Evolutionary conservation across 2,888 invertebrate genomes (phyloP).

Genomic region (Caenorhabditis sulstoni): DNA sequence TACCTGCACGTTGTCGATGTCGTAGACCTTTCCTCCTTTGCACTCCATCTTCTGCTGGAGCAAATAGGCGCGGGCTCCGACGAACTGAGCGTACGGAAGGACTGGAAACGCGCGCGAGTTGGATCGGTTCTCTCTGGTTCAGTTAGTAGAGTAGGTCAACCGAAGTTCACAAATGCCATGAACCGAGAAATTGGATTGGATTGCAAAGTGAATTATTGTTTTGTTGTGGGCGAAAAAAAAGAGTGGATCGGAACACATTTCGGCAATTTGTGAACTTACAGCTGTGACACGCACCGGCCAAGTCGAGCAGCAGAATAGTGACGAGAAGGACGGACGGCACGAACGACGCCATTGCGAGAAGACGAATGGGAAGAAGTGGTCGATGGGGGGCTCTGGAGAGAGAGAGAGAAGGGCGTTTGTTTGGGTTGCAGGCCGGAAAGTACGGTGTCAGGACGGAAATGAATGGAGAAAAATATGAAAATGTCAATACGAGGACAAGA

Average conservation of each 20-base stretch:
- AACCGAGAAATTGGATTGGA: slow-evolving; percentile 30
- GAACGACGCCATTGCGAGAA: slow-evolving; percentile 16
- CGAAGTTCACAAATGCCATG: slow-evolving; percentile 54
- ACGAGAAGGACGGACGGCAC: slow-evolving; percentile 34
- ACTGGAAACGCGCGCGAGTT: slow-evolving; percentile 57
- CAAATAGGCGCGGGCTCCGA: slow-evolving; percentile 74
- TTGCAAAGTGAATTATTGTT: background rate
- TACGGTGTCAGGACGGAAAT: slow-evolving; percentile 38
- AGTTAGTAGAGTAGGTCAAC: slow-evolving; percentile 25
- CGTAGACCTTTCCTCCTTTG: slow-evolving; percentile 77
- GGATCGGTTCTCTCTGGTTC: background rate
- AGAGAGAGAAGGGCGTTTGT: slow-evolving; percentile 8
- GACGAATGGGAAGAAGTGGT: background rate
- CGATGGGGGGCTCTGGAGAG: background rate
- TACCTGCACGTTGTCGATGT: slow-evolving; percentile 75
- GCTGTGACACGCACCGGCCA: slow-evolving; percentile 67
- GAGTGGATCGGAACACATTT: slow-evolving; percentile 19
- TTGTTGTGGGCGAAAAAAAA: slow-evolving; percentile 20
- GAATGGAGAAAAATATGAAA: slow-evolving; percentile 42
- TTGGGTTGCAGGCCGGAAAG: slow-evolving; percentile 26
- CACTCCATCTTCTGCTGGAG: slow-evolving; percentile 77
- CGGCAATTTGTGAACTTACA: slow-evolving; percentile 62
- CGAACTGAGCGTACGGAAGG: slow-evolving; percentile 73
- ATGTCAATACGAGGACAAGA: slow-evolving; percentile 28
- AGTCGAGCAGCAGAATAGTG: slow-evolving; percentile 36